A percentile compares a stretch with the other conserved stretches of the same genome.
These are phyloP conservation scores for Mechanitis messenoides DNA, from an alignment of 2,888 invertebrate genomes.

Conservation along the genomic window DNA sequence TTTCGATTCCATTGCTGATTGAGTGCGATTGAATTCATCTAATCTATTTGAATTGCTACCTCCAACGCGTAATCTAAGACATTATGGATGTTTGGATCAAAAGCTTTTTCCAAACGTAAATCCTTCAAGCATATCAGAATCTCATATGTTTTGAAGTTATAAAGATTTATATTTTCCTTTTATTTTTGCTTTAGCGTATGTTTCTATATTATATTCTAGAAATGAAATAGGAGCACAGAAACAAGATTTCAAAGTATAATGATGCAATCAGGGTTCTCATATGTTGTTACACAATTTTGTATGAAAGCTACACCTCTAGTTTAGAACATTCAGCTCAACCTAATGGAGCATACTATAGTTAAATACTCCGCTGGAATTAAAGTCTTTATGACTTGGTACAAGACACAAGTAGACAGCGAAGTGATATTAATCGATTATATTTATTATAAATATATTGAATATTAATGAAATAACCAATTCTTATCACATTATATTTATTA, in stretches of 20 bases:
- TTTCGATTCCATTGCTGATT: slow-evolving; percentile 8
- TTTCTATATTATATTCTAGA: background rate
- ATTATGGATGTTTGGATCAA: slow-evolving; percentile 6
- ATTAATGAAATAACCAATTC: no score
- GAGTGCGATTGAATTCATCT: slow-evolving; percentile 9
- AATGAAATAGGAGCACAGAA: background rate
- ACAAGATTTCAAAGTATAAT: background rate
- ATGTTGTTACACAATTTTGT: background rate
- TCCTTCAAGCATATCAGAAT: slow-evolving; percentile 1
- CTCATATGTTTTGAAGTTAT: background rate
- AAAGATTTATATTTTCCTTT: background rate
- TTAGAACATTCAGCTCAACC: background rate
- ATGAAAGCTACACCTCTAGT: slow-evolving; percentile 2
- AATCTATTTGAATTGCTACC: slow-evolving; percentile 10
- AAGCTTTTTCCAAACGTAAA: background rate
- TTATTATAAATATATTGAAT: no score
- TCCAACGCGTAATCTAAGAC: slow-evolving; percentile 8
- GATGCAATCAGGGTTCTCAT: background rate
- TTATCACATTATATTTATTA: no score
- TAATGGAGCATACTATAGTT: slow-evolving; percentile 20
- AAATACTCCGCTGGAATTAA: slow-evolving; percentile 19
- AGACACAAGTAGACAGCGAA: slow-evolving; percentile 6
- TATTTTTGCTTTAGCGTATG: background rate
- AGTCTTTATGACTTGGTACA: slow-evolving; percentile 15
- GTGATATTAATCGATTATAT: background rate